Evolutionary conservation across 2,113 vertebrate species (phyloP).

Genomic region (Xenotilapia caudafasciata): DNA sequence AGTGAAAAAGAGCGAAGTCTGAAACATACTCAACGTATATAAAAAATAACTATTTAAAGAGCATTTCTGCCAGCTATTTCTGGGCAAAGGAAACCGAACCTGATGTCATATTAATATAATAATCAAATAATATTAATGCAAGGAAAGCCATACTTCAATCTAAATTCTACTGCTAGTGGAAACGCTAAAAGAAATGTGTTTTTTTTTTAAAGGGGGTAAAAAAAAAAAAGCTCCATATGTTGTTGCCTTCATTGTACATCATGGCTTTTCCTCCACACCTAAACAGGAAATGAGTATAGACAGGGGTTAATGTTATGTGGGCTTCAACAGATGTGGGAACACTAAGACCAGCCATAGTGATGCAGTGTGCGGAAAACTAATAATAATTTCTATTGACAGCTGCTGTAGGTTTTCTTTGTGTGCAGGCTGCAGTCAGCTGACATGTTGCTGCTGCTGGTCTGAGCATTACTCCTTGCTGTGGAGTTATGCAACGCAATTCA

Average conservation of each 20-base stretch:
- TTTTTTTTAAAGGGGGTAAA: not conserved
- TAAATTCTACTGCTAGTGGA: not conserved
- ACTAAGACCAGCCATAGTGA: not conserved
- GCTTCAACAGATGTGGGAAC: not conserved
- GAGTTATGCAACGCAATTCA: not conserved
- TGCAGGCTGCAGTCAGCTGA: not conserved
- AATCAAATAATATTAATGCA: not conserved
- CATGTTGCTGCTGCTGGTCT: not conserved
- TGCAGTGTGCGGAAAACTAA: not conserved
- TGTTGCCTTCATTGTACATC: not conserved
- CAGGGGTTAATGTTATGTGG: not conserved
- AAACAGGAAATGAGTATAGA: not conserved
- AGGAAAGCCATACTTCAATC: not conserved
- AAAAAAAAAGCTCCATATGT: not conserved
- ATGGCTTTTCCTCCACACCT: not conserved
- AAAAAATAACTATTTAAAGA: not conserved
- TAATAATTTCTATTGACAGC: not conserved
- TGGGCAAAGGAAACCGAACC: not conserved
- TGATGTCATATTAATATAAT: not conserved
- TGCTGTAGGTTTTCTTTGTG: not conserved
- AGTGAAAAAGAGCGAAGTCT: not conserved
- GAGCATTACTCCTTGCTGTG: not conserved
- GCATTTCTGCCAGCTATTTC: not conserved
- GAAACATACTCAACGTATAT: not conserved
- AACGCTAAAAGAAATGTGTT: rapidly evolving